Evolutionary conservation across 1,140 invertebrate genomes (phyloP), one percentile per base, ranked within the genome.

Genomic region (Drosophila funebris): DNA sequence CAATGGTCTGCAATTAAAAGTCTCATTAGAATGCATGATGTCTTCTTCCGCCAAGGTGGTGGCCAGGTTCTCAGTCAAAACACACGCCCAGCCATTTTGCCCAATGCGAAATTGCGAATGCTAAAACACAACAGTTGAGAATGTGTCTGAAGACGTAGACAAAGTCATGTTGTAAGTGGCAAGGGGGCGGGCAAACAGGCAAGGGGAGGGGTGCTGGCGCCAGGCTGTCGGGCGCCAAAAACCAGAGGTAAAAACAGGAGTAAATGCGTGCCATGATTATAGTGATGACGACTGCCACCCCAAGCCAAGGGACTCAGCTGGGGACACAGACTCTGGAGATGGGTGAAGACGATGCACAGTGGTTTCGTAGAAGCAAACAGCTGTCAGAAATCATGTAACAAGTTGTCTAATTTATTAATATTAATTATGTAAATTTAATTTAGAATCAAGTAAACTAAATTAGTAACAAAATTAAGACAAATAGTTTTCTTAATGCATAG

Each of bases 241-340:
- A 83, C 22, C 89, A 90, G 90, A 90, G 90, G 90, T 90, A 90
- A 90, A 90, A 90, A 87, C 90, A 90, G 90, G 90, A 90, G 84
- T 87, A 90, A 89, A 90, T 90, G 87, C 84, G 78, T 89, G 82
- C 84, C 90, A 90, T 90, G 90, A 90, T 90, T 90, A 90, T 82
- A 85, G 84, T 90, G 89, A 90, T 90, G 90, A 90, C 90, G 89
- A 90, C 82, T 87, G 82, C 89, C 81, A 85, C 75, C 81, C 73
- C 72, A 58, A 48, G 37, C 44, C 22, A 48, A 29, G 18, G 44
- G 29, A 9, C 7, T 16, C 44, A 20, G 31, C 37, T 41, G 31
- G 31, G 8, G 9, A 41, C 22, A 31, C 24, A 61, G 72, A 58
- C 61, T 67, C 18, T 18, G 37, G 16, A 16, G 24, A 20, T 6